Base-by-base conservation (phyloP, 2,888 invertebrate genomes). In the Drosophila sordidula region DNA sequence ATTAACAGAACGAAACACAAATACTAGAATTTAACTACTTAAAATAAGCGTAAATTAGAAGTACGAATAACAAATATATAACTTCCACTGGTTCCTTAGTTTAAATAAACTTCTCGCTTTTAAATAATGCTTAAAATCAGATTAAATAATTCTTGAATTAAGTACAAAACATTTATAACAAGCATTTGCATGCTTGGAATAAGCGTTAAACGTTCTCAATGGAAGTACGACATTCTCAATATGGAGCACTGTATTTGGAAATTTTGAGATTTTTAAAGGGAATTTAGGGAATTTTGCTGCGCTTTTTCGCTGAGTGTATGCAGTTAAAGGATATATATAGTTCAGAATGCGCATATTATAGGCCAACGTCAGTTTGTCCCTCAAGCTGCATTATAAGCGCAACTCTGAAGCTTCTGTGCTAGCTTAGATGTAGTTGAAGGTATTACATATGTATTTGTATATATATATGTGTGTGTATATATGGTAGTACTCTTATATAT, bases 361-460 rank as follows among this genome's bases (percentile, higher is more conserved):
- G 3, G n/a, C 61, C 58, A 70, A 66, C 51, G 74, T 67, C 71
- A 52, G 29, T 36, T 4, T 32, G 22, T 36, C 65, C 51, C 4
- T 41, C 22, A 49, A 68, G 58, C 49, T 50, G 58, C 50, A 41
- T 56, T 45, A 6, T 51, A 50, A 47, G 45, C 34, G 55, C 29
- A 54, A 22, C 52, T 29, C 14, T 39, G 41, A 67, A 68, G 66
- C 70, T 69, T 68, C 26, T 55, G 47, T 59, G 68, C 66, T 61
- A 63, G 70, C 77, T 73, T 78, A 72, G 32, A 34, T 49, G 39
- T 70, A 41, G 47, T 57, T 44, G 47, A 39, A 59, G 45, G 61
- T 70, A 66, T 56, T 51, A 66, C 50, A 59, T 45, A 36, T 56
- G 50, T 38, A 18, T 49, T 36, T 39, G 26, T 54, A 55, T 69